A percentile compares a stretch with the other conserved stretches of the same genome.
Conservation (phyloP, 2,113 vertebrate species). For the Uria aalge region DNA sequence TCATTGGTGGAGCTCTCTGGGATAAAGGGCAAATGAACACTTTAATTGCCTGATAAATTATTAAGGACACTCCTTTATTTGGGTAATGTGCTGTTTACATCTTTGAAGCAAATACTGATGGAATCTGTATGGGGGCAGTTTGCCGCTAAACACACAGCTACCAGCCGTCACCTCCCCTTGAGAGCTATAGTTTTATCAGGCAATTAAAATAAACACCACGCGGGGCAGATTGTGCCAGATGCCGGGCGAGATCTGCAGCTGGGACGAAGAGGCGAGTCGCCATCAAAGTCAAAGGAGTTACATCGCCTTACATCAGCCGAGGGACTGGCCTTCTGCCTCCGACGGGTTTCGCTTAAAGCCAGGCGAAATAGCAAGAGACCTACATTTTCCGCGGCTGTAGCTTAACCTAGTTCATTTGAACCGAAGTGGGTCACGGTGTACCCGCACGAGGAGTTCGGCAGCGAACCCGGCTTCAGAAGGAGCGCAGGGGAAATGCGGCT, state of each 20-base stretch:
- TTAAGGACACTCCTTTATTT: conserved; percentile 58
- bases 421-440: conserved; percentile 61
- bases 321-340: not conserved
- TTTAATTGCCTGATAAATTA: conserved; percentile 70
- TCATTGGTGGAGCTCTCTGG: conserved; percentile 10
- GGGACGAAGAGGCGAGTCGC: not conserved
- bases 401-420: conserved; percentile 58
- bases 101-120: conserved; percentile 44
- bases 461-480: conserved; percentile 23
- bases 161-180: not conserved
- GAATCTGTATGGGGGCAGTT: not conserved
- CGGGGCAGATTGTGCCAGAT: not conserved
- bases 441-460: conserved; percentile 47
- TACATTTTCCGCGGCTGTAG: conserved; percentile 41
- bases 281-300: not conserved
- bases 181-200: conserved; percentile 16
- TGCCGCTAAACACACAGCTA: conserved; percentile 36
- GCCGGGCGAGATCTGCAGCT: not conserved
- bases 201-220: conserved; percentile 11
- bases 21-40: conserved; percentile 57
- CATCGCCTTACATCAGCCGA: not conserved
- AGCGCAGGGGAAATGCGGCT: conserved; percentile 17
- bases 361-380: conserved; percentile 27
- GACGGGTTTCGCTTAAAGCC: not conserved
- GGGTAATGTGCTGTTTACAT: conserved; percentile 53